Conservation (phyloP, 2,888 invertebrate genomes). For the Malacosoma neustria region DNA sequence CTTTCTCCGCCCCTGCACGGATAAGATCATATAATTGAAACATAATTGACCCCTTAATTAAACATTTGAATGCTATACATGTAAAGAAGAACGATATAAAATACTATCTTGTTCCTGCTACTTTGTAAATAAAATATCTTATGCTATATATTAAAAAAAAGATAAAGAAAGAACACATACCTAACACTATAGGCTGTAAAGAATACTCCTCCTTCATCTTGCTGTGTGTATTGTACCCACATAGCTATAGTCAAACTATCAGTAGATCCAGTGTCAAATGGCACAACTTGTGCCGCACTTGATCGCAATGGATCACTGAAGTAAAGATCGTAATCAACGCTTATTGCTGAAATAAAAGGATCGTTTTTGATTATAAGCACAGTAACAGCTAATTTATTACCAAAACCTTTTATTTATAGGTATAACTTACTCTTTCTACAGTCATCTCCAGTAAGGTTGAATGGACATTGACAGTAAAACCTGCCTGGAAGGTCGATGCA, state of each 20-base stretch:
- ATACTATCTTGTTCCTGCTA: too few species aligned
- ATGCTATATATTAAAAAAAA: background rate
- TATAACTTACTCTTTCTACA: constrained; percentile 95
- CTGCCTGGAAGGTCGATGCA: constrained; percentile 93
- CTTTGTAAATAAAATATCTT: constrained; percentile 1
- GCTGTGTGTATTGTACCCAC: constrained; percentile 97
- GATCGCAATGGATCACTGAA: constrained; percentile 94
- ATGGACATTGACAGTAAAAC: constrained; percentile 97
- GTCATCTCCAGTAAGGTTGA: constrained; percentile 96
- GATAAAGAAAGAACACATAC: constrained; percentile 55
- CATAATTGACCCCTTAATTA: too few species aligned
- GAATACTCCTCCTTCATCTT: constrained; percentile 94
- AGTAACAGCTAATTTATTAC: constrained; percentile 2
- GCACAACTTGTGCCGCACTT: constrained; percentile 94
- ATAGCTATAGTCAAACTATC: constrained; percentile 91
- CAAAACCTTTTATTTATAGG: too few species aligned
- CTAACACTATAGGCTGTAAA: constrained; percentile 94
- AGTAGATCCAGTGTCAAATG: constrained; percentile 86
- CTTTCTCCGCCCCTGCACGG: too few species aligned
- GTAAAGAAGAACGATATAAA: too few species aligned
- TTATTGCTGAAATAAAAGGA: constrained; percentile 82
- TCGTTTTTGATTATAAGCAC: constrained; percentile 3
- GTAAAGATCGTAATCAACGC: constrained; percentile 97
- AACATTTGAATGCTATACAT: too few species aligned
- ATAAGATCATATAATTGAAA: too few species aligned